phyloP scores from a whole-genome alignment of 2,888 invertebrate species.

The Dendrolimus houi region DNA sequence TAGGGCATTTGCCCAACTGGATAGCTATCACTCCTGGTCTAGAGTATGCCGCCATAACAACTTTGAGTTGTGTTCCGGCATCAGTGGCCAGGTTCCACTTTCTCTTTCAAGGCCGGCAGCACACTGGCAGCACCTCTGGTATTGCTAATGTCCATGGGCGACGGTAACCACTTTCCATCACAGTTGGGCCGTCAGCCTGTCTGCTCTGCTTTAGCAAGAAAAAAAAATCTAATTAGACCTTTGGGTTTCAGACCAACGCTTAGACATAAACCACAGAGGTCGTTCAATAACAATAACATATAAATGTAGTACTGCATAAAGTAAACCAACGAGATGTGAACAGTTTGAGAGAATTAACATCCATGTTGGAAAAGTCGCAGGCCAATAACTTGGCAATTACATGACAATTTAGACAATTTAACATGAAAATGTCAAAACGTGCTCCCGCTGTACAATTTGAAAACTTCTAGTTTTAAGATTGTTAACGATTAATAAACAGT shows the following conservation, averaged over 20 bases:
- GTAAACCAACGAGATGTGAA: background rate
- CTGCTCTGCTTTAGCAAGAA: background rate
- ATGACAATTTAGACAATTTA: background rate
- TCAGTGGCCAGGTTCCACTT: background rate
- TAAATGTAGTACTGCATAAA: too few species aligned
- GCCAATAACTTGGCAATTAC: background rate
- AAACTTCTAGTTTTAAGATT: background rate
- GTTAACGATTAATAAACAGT: background rate
- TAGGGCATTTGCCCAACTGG: background rate
- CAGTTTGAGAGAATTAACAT: background rate
- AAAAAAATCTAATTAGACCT: background rate
- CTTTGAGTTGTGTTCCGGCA: background rate
- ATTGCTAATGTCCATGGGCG: background rate
- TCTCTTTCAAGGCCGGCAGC: background rate
- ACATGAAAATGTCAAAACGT: background rate
- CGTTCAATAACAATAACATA: too few species aligned
- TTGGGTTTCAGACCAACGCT: too few species aligned
- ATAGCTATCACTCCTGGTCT: background rate
- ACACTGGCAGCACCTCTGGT: background rate
- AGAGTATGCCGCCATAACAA: background rate
- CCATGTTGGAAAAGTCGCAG: background rate
- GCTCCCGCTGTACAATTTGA: background rate
- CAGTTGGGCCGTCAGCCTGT: background rate
- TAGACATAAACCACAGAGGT: too few species aligned
- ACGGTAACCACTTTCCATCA: background rate